Percentiles rank a stretch among this genome's conserved stretches.
These are phyloP conservation scores for Indicator maculatus DNA, from an alignment of 2,113 vertebrate genomes.

Conservation along the genomic window DNA sequence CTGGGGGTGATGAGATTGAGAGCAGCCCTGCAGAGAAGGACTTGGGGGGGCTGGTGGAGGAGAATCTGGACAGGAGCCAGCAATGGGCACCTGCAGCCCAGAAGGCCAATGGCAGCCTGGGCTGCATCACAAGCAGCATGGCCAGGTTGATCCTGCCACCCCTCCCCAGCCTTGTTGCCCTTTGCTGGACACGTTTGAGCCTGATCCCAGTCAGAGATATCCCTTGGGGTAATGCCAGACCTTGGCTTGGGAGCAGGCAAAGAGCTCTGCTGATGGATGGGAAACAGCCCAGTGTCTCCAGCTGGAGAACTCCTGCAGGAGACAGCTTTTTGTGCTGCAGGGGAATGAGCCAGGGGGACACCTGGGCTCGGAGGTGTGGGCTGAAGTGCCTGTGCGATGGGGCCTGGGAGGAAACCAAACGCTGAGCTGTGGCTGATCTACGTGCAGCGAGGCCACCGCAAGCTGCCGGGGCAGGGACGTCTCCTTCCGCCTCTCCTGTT, in stretches of 20 bases:
- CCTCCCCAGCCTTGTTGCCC: too few relatives aligned
- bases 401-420: rapidly evolving
- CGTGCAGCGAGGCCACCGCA: not conserved
- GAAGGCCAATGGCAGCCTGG: too few relatives aligned
- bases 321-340: not conserved
- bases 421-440: not conserved
- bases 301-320: not conserved
- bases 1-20: too few relatives aligned
- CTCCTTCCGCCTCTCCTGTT: rapidly evolving
- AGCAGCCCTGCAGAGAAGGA: too few relatives aligned
- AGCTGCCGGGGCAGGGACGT: not conserved
- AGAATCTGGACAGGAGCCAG: too few relatives aligned
- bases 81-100: too few relatives aligned
- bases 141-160: too few relatives aligned
- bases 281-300: not conserved
- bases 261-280: not conserved
- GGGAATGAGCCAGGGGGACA: not conserved
- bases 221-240: not conserved
- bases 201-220: not conserved
- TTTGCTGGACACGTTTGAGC: not conserved
- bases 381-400: not conserved
- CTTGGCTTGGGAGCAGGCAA: rapidly evolving
- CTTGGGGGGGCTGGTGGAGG: too few relatives aligned
- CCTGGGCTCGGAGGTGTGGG: too few relatives aligned
- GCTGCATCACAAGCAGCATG: too few relatives aligned